These are phyloP conservation scores for Polyommatus icarus DNA, from an alignment of 2,888 invertebrate genomes.

Conservation along the genomic window DNA sequence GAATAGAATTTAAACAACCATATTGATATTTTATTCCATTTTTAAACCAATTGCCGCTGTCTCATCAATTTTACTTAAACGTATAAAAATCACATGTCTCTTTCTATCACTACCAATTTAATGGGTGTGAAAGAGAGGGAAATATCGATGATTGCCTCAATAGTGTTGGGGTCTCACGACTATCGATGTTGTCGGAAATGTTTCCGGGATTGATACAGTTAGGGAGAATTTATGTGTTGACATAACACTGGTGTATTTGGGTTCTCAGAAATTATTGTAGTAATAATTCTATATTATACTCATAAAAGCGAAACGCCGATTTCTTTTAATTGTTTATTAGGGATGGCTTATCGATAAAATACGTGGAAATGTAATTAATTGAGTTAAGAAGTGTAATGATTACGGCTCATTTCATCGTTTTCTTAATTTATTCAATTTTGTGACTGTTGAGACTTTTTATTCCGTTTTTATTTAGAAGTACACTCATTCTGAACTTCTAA, in stretches of 20 bases:
- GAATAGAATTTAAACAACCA: neutral
- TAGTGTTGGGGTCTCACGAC: conserved; percentile 61
- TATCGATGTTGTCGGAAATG: conserved; percentile 69
- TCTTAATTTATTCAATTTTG: too few species aligned
- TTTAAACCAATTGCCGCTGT: conserved; percentile 39
- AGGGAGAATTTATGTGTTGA: conserved; percentile 41
- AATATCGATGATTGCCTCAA: conserved; percentile 35
- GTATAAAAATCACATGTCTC: conserved; percentile 29
- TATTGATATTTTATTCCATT: conserved; percentile 22
- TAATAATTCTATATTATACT: neutral
- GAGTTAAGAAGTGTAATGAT: neutral
- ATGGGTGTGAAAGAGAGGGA: conserved; percentile 21
- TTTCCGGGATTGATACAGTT: conserved; percentile 60
- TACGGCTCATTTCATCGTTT: too few species aligned
- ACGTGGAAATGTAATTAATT: neutral
- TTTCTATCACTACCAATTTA: neutral
- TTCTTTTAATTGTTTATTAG: neutral
- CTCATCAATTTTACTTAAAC: conserved; percentile 49
- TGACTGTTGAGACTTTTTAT: too few species aligned
- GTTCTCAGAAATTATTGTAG: neutral
- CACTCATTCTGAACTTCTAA: too few species aligned
- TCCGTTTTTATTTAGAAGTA: too few species aligned
- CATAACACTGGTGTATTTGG: conserved; percentile 16
- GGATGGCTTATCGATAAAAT: neutral
- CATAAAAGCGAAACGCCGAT: neutral